Evolutionary conservation across 1,140 invertebrate genomes (phyloP).

Genomic region (Pseudomyrmex flavicornis): DNA sequence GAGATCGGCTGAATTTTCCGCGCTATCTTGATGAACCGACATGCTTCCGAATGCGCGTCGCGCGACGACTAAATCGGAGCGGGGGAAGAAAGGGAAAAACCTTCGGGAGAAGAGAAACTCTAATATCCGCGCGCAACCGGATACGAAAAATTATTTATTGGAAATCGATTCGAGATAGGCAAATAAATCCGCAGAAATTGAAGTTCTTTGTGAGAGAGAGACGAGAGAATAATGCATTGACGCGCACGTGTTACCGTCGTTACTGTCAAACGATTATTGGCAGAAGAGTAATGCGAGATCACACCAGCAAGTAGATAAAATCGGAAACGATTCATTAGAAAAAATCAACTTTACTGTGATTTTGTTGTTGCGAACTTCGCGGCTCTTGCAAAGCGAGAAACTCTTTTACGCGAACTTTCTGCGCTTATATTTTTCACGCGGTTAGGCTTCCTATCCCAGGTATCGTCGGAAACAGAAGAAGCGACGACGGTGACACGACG

Average conservation of each 20-base stretch:
- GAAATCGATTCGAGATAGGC: constrained; percentile 55
- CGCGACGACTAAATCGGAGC: constrained; percentile 5
- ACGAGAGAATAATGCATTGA: constrained; percentile 20
- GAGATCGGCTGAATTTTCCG: constrained; percentile 51
- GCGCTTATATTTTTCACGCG: too few species aligned
- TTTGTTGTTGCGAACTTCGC: neutral
- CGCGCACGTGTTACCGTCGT: neutral
- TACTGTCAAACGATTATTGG: constrained; percentile 25
- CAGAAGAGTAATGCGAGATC: constrained; percentile 22
- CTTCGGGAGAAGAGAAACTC: constrained; percentile 7
- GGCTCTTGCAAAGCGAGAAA: too few species aligned
- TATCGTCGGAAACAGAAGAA: neutral
- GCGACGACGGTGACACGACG: neutral
- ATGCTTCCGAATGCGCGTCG: constrained; percentile 61
- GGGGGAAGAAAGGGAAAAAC: neutral
- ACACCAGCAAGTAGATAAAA: neutral
- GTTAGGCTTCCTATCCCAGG: too few species aligned
- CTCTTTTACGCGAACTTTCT: too few species aligned
- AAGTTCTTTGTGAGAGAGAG: neutral
- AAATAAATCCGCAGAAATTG: constrained; percentile 54
- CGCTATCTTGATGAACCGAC: constrained; percentile 64
- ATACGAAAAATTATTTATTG: constrained; percentile 57
- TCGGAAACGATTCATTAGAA: neutral
- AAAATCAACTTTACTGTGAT: neutral
- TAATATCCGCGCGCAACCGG: constrained; percentile 48